These are phyloP conservation scores for Ptilodon capucinus DNA, from an alignment of 2,888 invertebrate genomes.

Conservation along the genomic window DNA sequence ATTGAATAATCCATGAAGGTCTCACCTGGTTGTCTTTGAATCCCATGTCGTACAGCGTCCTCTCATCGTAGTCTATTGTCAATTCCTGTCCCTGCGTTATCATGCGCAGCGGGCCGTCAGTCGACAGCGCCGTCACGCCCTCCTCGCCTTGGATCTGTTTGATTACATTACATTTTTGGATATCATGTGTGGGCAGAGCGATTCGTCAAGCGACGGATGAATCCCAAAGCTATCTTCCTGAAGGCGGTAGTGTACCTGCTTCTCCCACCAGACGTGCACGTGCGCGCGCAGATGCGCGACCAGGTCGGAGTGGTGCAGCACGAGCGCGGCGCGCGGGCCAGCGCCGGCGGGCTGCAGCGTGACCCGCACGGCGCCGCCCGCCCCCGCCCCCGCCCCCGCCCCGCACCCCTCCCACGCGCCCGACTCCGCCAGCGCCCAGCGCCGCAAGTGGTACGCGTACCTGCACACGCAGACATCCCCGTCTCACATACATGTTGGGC, in stretches of 20 bases:
- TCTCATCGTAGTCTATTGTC: slow-evolving; percentile 95
- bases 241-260: too few relatives aligned
- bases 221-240: too few relatives aligned
- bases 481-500: background rate
- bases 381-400: slow-evolving; percentile 67
- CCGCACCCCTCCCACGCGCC: slow-evolving; percentile 89
- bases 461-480: slow-evolving; percentile 50
- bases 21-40: slow-evolving; percentile 94
- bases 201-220: too few relatives aligned
- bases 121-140: slow-evolving; percentile 83
- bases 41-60: slow-evolving; percentile 94
- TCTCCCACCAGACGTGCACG: slow-evolving; percentile 98
- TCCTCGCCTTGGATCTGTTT: slow-evolving; percentile 76
- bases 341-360: slow-evolving; percentile 94
- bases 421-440: slow-evolving; percentile 94
- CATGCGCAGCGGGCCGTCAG: slow-evolving; percentile 94
- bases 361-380: slow-evolving; percentile 83
- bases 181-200: too few relatives aligned
- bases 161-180: background rate
- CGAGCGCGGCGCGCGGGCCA: slow-evolving; percentile 91
- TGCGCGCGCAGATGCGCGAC: slow-evolving; percentile 96
- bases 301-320: slow-evolving; percentile 92
- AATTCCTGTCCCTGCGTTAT: slow-evolving; percentile 97
- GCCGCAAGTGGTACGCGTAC: slow-evolving; percentile 93
- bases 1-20: background rate